A percentile compares a stretch with the other conserved stretches of the same genome.
Evolutionary conservation across 2,888 invertebrate species (phyloP).

Genomic region (Phyllotreta cruciferae): DNA sequence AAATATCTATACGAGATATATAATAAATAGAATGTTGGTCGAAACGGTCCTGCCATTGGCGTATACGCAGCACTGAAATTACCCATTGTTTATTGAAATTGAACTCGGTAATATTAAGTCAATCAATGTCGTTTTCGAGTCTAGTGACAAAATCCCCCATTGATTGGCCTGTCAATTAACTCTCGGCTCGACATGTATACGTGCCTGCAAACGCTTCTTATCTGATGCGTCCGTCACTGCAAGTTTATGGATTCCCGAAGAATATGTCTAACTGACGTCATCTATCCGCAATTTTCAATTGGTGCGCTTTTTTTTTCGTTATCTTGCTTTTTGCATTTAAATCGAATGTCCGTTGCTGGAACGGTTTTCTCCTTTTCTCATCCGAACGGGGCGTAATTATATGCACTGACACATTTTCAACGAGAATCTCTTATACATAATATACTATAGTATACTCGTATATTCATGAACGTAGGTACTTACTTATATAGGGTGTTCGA

Average conservation of each 20-base stretch:
- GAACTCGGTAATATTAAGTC: conserved; percentile 60
- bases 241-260: conserved; percentile 59
- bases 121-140: conserved; percentile 59
- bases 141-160: conserved; percentile 61
- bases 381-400: conserved; percentile 20
- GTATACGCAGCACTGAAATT: conserved; percentile 52
- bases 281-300: conserved; percentile 56
- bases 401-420: conserved; percentile 29
- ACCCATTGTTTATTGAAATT: conserved; percentile 61
- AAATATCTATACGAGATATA: too few species aligned
- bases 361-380: conserved; percentile 19
- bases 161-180: conserved; percentile 62
- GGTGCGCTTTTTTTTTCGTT: conserved; percentile 42
- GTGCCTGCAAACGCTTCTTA: conserved; percentile 61
- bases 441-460: too few species aligned
- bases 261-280: conserved; percentile 58
- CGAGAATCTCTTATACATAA: conserved; percentile 15
- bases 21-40: not conserved
- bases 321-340: conserved; percentile 44
- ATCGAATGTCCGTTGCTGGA: conserved; percentile 43
- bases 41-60: conserved; percentile 31
- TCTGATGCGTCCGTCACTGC: conserved; percentile 60
- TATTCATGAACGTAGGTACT: conserved; percentile 23
- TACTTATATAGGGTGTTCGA: not conserved
- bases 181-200: conserved; percentile 60